Evolutionary conservation across 2,888 invertebrate genomes (phyloP), one percentile per base, ranked within the genome.

Genomic region (Thecocarcelia acutangulata): DNA sequence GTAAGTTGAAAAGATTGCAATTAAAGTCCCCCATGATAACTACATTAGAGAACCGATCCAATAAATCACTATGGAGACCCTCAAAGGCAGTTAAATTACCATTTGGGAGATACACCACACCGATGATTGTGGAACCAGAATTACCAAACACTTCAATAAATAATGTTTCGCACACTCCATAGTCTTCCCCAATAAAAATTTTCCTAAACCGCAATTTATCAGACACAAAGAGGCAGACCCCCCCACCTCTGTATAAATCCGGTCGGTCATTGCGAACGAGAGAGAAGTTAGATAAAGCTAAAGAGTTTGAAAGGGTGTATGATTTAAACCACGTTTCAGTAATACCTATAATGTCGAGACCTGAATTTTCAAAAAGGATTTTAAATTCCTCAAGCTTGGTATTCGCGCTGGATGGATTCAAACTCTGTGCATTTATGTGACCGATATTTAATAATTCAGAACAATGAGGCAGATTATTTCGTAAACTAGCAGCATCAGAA

Each of bases 291-390:
- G 61, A 24, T n/a, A 61, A 9, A 9, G 15, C 13, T 0, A 44
- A 8, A 0, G 61, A 44, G 19, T 42, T 4, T 3, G 54, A 37
- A 3, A 33, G 4, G 3, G 33, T 9, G n/a, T 15, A 2, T 11
- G 54, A 17, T 4, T 56, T 56, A 21, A 42, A 24, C 44, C 61
- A 44, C 6, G 61, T 42, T n/a, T 61, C 24, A 24, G 61, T 24
- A 4, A 61, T 24, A 4, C 61, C 61, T n/a, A 61, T 61, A 37
- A 61, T 61, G 15, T 44, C 61, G 21, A 61, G 61, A 6, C 24
- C 21, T 4, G 61, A 61, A 21, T 59, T 2, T 6, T 12, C 21
- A 59, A 58, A 58, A 40, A 40, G 13, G 13, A 12, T 40, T 42
- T 42, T 59, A 15, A 44, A 42, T 61, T 61, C 24, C 1, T 61